phyloP scores from a whole-genome alignment of 1,140 invertebrate genomes.

The Dreissena polymorpha region DNA sequence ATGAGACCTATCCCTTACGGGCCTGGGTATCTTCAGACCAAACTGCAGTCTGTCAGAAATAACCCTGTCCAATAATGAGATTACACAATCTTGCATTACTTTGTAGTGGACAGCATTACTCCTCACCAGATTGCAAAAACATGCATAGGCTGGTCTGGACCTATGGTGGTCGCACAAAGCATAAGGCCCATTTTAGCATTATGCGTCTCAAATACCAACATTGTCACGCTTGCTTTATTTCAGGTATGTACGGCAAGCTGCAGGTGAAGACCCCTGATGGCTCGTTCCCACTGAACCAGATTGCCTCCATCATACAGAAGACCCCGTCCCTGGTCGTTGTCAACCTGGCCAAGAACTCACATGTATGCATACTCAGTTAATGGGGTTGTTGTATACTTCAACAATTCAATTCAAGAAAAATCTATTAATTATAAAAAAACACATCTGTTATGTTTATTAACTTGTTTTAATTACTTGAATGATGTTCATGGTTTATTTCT shows the following conservation, averaged over 20 bases:
- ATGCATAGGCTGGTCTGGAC: too few species aligned
- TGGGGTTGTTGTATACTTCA: neutral
- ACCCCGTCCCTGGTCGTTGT: slow-evolving; percentile 27
- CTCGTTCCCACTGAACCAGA: slow-evolving; percentile 34
- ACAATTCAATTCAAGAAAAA: neutral
- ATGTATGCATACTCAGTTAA: neutral
- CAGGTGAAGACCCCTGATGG: slow-evolving; percentile 18
- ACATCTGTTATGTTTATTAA: neutral
- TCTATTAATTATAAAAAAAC: neutral
- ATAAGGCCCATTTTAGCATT: too few species aligned
- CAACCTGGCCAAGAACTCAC: slow-evolving; percentile 13
- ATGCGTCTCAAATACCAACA: too few species aligned
- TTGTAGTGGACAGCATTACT: too few species aligned
- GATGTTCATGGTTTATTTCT: neutral
- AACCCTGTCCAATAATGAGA: too few species aligned
- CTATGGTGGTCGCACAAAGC: too few species aligned
- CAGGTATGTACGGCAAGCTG: slow-evolving; percentile 29
- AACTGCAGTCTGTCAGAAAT: too few species aligned
- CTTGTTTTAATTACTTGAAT: neutral
- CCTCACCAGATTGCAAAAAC: too few species aligned
- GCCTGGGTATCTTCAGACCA: too few species aligned
- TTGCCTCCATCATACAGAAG: slow-evolving; percentile 31
- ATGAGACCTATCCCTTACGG: too few species aligned
- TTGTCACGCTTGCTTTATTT: neutral
- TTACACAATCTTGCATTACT: too few species aligned